A percentile compares a stretch with the other conserved stretches of the same genome.
These are phyloP conservation scores for Coenobita brevimanus DNA, from an alignment of 1,140 invertebrate genomes.

Conservation along the genomic window DNA sequence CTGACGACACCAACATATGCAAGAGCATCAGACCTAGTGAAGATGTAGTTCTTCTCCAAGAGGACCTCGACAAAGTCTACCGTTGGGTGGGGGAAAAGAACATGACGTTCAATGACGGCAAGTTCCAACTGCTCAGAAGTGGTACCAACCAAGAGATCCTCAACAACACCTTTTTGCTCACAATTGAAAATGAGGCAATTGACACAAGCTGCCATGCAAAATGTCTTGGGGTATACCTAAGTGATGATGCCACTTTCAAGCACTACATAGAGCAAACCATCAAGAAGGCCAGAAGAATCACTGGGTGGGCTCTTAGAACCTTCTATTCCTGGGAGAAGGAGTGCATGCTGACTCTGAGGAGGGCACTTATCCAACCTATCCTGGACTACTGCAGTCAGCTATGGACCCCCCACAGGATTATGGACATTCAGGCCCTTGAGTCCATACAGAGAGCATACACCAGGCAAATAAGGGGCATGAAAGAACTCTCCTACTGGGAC, in stretches of 20 bases:
- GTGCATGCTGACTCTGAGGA: background rate
- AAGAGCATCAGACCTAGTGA: background rate
- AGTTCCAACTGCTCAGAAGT: slow-evolving; percentile 4
- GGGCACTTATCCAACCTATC: background rate
- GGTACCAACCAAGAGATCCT: background rate
- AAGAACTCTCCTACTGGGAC: slow-evolving; percentile 5
- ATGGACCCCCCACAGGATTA: background rate
- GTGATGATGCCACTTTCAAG: background rate
- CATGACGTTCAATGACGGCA: background rate
- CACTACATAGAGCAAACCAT: background rate
- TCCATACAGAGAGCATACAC: background rate
- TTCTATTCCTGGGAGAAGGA: background rate
- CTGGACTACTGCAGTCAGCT: background rate
- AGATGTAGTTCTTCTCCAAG: background rate
- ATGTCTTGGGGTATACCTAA: background rate
- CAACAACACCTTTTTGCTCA: background rate
- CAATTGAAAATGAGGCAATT: background rate
- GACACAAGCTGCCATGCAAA: background rate
- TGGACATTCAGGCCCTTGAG: slow-evolving; percentile 10
- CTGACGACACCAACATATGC: slow-evolving; percentile 13
- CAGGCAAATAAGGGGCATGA: background rate
- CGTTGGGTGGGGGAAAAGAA: background rate
- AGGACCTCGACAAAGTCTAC: background rate
- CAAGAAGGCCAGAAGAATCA: background rate
- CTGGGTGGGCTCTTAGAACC: background rate